Evolutionary conservation across 2,113 vertebrate genomes (phyloP).

Genomic region (Hymenochirus boettgeri): DNA sequence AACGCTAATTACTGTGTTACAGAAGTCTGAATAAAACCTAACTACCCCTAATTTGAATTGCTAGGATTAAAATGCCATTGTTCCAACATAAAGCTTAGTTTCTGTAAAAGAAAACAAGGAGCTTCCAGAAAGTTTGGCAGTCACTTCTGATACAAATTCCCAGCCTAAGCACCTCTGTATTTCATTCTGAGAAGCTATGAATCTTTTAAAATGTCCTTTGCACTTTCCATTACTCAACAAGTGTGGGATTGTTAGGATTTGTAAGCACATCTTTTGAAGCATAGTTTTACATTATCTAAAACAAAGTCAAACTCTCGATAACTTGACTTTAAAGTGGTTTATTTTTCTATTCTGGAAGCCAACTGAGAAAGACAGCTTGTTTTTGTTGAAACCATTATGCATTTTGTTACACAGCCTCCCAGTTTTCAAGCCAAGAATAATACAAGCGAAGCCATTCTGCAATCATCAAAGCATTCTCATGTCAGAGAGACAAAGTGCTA

Average conservation of each 20-base stretch:
- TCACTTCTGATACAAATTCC: constrained; percentile 40
- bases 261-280: constrained; percentile 41
- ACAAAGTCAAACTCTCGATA: constrained; percentile 39
- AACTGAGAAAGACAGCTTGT: constrained; percentile 24
- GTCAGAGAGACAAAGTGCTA: constrained; percentile 28
- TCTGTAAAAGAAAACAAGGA: constrained; percentile 23
- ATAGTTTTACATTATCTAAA: constrained; percentile 37
- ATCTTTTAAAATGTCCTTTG: constrained; percentile 35
- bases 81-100: constrained; percentile 35
- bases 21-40: constrained; percentile 12
- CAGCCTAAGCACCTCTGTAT: constrained; percentile 25
- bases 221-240: constrained; percentile 37
- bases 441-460: constrained; percentile 31
- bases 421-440: constrained; percentile 39
- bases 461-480: constrained; percentile 40
- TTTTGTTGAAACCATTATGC: constrained; percentile 31
- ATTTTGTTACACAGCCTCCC: constrained; percentile 24
- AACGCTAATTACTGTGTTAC: neutral
- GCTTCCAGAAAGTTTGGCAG: constrained; percentile 40
- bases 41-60: constrained; percentile 15
- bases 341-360: constrained; percentile 14
- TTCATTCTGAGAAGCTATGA: constrained; percentile 33
- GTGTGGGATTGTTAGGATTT: constrained; percentile 33
- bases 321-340: constrained; percentile 37
- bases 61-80: constrained; percentile 35